phyloP scores from a whole-genome alignment of 2,797 vertebrate species.

The Orientallactaga sibirica region DNA sequence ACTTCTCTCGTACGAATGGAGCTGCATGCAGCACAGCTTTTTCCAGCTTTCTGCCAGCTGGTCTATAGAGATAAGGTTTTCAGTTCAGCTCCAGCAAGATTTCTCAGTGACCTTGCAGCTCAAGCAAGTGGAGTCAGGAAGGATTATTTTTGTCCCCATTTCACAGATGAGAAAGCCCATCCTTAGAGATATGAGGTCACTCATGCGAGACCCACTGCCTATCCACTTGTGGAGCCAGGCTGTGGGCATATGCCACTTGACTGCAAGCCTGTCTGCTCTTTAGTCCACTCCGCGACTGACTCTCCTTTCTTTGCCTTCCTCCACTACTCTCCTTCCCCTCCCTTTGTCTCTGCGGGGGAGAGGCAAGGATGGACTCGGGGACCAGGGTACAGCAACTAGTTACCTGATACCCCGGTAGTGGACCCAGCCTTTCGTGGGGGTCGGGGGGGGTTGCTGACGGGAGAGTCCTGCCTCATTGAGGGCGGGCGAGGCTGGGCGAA shows the following conservation, averaged over 20 bases:
- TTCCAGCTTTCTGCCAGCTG: too few relatives aligned
- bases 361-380: background rate
- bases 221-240: background rate
- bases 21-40: too few relatives aligned
- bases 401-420: background rate
- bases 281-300: background rate
- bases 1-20: too few relatives aligned
- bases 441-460: background rate
- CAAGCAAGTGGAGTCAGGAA: too few relatives aligned
- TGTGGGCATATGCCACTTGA: background rate
- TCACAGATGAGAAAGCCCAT: slow-evolving; percentile 43
- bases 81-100: too few relatives aligned
- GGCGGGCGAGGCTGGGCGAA: background rate
- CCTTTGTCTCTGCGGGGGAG: background rate
- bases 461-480: background rate
- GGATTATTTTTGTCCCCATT: background rate
- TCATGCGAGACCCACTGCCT: background rate
- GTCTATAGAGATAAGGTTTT: too few relatives aligned
- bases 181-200: background rate
- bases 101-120: too few relatives aligned
- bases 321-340: background rate
- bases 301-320: background rate
- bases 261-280: background rate
- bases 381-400: background rate
- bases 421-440: background rate